phyloP scores from a whole-genome alignment of 2,113 vertebrate species.

The Vidua chalybeata region DNA sequence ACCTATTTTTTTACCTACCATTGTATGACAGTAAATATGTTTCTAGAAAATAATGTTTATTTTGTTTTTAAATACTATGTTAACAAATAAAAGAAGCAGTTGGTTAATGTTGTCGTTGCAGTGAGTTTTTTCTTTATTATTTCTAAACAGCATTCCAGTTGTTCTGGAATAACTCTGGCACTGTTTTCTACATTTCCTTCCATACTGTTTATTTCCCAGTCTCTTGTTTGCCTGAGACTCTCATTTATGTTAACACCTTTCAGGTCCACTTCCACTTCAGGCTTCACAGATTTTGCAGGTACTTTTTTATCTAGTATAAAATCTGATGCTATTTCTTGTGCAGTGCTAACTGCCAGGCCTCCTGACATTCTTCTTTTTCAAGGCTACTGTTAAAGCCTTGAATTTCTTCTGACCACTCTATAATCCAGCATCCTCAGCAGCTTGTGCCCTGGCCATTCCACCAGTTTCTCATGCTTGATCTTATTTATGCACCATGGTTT shows the following conservation, averaged over 20 bases:
- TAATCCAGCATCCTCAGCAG: neutral
- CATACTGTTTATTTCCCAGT: neutral
- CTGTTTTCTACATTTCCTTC: neutral
- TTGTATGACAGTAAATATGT: neutral
- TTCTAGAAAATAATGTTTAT: neutral
- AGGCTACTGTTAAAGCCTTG: neutral
- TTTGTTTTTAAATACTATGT: neutral
- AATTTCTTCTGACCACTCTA: neutral
- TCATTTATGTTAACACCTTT: neutral
- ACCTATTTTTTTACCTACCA: neutral
- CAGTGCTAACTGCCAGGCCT: neutral
- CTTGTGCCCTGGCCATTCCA: neutral
- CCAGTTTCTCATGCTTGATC: neutral
- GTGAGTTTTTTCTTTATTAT: neutral
- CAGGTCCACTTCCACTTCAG: neutral
- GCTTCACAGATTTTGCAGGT: neutral
- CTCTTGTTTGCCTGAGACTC: neutral
- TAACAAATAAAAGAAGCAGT: conserved; percentile 19
- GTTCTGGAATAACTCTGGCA: neutral
- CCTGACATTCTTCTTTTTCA: neutral
- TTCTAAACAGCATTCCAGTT: neutral
- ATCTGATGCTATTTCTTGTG: neutral
- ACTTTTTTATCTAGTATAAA: neutral
- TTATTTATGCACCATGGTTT: neutral
- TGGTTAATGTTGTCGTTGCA: neutral